These are phyloP conservation scores for Sphaeridia pumilis DNA, from an alignment of 2,888 invertebrate genomes.

Conservation along the genomic window DNA sequence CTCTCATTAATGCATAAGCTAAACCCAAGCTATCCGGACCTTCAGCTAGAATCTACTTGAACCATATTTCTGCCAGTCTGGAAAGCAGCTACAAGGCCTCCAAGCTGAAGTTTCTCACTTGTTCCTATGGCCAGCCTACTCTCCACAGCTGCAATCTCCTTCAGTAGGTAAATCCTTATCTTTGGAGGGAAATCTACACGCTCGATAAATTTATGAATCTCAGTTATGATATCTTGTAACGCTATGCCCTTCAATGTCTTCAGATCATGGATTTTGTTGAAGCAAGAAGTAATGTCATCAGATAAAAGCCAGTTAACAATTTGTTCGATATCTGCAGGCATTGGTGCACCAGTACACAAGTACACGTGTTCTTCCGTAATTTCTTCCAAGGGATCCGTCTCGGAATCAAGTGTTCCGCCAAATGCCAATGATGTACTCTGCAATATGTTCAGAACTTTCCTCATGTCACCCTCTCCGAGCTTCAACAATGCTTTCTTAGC, in stretches of 20 bases:
- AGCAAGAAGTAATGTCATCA: constrained; percentile 60
- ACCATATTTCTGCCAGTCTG: constrained; percentile 52
- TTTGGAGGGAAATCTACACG: constrained; percentile 75
- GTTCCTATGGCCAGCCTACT: constrained; percentile 72
- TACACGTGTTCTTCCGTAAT: constrained; percentile 88
- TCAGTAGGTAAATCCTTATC: constrained; percentile 62
- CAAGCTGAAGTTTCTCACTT: constrained; percentile 79
- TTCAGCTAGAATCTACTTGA: constrained; percentile 1
- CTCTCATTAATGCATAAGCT: too few species aligned
- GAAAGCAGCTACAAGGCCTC: constrained; percentile 79
- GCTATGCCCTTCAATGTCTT: constrained; percentile 85
- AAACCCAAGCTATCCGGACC: too few species aligned
- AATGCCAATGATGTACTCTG: constrained; percentile 94
- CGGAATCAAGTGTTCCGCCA: constrained; percentile 28
- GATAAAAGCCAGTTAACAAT: constrained; percentile 78
- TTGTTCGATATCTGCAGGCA: constrained; percentile 72
- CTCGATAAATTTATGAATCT: constrained; percentile 75
- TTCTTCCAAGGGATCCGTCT: constrained; percentile 43
- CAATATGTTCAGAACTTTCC: constrained; percentile 88
- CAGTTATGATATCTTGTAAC: constrained; percentile 81
- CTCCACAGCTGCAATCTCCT: constrained; percentile 83
- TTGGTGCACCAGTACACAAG: constrained; percentile 91
- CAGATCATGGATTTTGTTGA: constrained; percentile 59
- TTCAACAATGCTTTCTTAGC: constrained; percentile 80
- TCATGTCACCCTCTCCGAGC: constrained; percentile 93